Percentiles rank a stretch among this genome's conserved stretches.
These are phyloP conservation scores for Darwinula stevensoni DNA, from an alignment of 2,888 invertebrate genomes.

Conservation along the genomic window DNA sequence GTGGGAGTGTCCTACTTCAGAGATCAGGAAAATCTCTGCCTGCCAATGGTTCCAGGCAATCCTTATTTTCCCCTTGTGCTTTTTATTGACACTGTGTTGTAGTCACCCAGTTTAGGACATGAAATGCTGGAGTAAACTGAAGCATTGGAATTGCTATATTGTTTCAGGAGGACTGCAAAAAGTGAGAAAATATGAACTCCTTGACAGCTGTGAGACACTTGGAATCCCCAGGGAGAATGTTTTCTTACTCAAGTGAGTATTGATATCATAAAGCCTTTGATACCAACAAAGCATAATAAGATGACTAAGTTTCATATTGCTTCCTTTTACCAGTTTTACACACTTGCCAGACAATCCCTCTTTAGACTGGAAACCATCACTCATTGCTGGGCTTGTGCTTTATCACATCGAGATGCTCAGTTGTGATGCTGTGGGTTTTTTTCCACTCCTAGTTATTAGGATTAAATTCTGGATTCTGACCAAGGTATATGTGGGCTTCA, in stretches of 20 bases:
- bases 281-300: too few relatives aligned
- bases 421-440: constrained; percentile 11
- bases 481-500: neutral
- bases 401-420: constrained; percentile 32
- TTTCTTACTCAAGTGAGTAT: constrained; percentile 22
- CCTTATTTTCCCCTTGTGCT: too few relatives aligned
- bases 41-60: too few relatives aligned
- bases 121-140: too few relatives aligned
- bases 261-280: constrained; percentile 1
- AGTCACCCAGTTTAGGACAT: too few relatives aligned
- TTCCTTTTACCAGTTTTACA: constrained; percentile 25
- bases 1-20: too few relatives aligned
- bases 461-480: too few relatives aligned
- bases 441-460: too few relatives aligned
- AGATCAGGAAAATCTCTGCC: too few relatives aligned
- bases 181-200: constrained; percentile 41
- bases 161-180: too few relatives aligned
- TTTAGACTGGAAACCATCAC: constrained; percentile 38
- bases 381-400: constrained; percentile 29
- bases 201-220: constrained; percentile 42
- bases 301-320: constrained; percentile 5
- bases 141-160: too few relatives aligned
- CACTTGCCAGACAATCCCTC: constrained; percentile 44
- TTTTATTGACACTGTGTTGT: too few relatives aligned
- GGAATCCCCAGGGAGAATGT: constrained; percentile 50